phyloP scores from a whole-genome alignment of 1,140 invertebrate genomes.

The Drosophila funebris region DNA sequence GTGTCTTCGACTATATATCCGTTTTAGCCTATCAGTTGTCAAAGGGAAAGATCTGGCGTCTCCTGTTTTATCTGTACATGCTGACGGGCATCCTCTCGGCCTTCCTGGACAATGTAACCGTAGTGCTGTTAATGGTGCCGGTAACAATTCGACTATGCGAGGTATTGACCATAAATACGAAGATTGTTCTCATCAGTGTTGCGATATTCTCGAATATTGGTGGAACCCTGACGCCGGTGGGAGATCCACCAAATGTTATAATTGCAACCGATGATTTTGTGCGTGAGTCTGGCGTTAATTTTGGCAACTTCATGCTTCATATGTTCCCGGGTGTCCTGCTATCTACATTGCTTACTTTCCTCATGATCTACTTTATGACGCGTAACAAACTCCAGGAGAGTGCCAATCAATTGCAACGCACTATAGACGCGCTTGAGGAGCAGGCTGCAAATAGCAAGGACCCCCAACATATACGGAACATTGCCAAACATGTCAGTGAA shows the following conservation, averaged over 20 bases:
- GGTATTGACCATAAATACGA: conserved; percentile 92
- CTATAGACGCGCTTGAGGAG: neutral
- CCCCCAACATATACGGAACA: neutral
- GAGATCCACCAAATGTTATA: conserved; percentile 94
- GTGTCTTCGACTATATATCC: conserved; percentile 92
- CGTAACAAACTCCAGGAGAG: conserved; percentile 85
- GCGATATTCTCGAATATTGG: conserved; percentile 94
- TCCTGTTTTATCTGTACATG: conserved; percentile 90
- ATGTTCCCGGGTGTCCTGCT: conserved; percentile 90
- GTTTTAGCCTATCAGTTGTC: conserved; percentile 86
- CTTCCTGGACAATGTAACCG: conserved; percentile 94
- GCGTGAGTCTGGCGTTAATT: conserved; percentile 87
- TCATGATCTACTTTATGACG: conserved; percentile 89
- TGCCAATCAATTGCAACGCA: neutral
- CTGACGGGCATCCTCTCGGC: conserved; percentile 91
- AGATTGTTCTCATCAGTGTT: conserved; percentile 89
- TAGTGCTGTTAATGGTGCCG: conserved; percentile 92
- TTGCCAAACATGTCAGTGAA: conserved; percentile 82
- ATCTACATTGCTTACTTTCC: conserved; percentile 87
- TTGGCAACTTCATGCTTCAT: conserved; percentile 90
- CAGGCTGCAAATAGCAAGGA: neutral
- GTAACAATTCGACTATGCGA: conserved; percentile 94
- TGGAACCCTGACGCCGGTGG: conserved; percentile 91
- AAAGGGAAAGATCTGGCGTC: conserved; percentile 90
- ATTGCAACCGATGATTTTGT: conserved; percentile 89